Base-by-base conservation (phyloP, 1,140 invertebrate species). In the Cyclina sinensis region DNA sequence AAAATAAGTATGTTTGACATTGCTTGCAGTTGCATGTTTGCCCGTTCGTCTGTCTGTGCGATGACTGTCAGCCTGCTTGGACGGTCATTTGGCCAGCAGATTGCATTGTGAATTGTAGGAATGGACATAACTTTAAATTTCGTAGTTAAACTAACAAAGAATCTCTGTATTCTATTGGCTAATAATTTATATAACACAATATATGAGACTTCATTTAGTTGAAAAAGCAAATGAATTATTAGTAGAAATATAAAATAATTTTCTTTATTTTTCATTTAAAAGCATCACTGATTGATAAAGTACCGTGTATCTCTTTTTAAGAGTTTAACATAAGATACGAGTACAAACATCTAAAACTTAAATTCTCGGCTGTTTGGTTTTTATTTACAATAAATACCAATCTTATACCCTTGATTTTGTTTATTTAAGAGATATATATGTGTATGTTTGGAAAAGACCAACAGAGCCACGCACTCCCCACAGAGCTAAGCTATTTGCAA, bases 371-470 rank as follows among this genome's bases (percentile, higher is more conserved):
- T 30, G 11, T 70, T 39, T 11, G 16, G n/a, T n/a, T 30, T 9
- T 35, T 21, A 32, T 70, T 5, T 16, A 30, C 30, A 35, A 18
- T 12, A 35, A 9, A 30, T 27, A 39, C 24, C 24, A 21, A 18
- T 30, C 4, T 32, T 70, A 21, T 35, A 39, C 21, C 30, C 16
- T 51, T 39, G n/a, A 21, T 68, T 51, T 65, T 70, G 14, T n/a
- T 62, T 32, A 27, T 65, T 82, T 37, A 51, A 85, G 27, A n/a
- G 78, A 91, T 7, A 88, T 94, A 4, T 91, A 91, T 43, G 92
- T 68, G 24, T 92, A 94, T 81, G 90, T 92, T 1, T 95, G 95
- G 95, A 83, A 94, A 43, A 94, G 92, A 48, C 90, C 94, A 0
- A 94, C 91, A 92, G 95, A 95, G 79, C 92, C 91, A 92, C 91